phyloP scores from a whole-genome alignment of 1,140 invertebrate genomes.

The Tribolium castaneum region DNA sequence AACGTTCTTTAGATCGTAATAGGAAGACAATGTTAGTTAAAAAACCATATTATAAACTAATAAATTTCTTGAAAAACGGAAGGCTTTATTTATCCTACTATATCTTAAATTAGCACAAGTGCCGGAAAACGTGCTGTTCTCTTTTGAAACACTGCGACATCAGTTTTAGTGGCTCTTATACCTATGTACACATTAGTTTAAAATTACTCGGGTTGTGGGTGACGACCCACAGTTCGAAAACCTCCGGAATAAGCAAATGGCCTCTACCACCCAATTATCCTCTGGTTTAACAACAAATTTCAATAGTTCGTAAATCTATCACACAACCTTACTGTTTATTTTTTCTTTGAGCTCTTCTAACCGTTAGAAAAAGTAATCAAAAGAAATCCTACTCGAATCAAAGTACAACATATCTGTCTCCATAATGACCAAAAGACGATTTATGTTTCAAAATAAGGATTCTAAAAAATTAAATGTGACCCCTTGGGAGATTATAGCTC shows the following conservation, averaged over 20 bases:
- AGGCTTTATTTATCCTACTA: neutral
- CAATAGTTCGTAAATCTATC: neutral
- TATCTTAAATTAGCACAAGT: neutral
- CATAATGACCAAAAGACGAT: neutral
- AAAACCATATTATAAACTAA: no score
- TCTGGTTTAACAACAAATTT: neutral
- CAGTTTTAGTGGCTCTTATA: neutral
- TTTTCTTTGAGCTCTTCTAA: no score
- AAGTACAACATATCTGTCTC: neutral
- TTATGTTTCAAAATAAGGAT: neutral
- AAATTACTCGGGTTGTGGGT: neutral
- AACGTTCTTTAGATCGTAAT: neutral
- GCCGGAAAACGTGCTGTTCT: neutral
- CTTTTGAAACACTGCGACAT: neutral
- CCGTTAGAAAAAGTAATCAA: no score
- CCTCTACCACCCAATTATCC: neutral
- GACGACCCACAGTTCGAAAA: conserved; percentile 14
- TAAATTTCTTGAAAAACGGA: no score
- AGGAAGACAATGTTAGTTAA: neutral
- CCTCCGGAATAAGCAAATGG: neutral
- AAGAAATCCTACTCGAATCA: neutral
- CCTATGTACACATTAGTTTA: neutral
- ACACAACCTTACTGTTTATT: neutral
- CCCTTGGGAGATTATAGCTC: neutral
- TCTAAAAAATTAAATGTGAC: neutral